Conservation (phyloP, 1,140 invertebrate species). For the Drosophila saltans region DNA sequence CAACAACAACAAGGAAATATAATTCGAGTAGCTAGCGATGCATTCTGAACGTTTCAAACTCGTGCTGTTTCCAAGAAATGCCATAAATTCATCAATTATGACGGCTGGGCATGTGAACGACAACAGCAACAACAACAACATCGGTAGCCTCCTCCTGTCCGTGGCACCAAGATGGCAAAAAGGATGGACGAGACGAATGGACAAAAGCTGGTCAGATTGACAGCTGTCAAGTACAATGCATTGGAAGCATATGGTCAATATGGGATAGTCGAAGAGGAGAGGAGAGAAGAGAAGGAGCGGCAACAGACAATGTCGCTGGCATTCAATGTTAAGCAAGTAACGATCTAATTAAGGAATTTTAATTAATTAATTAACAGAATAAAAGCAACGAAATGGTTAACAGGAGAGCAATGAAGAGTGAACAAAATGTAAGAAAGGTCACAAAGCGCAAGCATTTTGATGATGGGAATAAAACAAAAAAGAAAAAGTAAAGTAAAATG, state of each 20-base stretch:
- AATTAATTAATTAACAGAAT: conserved; percentile 1
- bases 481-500: neutral
- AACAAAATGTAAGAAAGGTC: neutral
- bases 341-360: conserved; percentile 15
- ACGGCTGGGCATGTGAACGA: conserved; percentile 63
- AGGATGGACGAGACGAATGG: neutral
- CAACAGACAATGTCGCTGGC: conserved; percentile 7
- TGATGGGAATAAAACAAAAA: neutral
- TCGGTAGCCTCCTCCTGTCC: conserved; percentile 1
- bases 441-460: neutral
- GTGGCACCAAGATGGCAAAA: neutral
- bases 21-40: conserved; percentile 40
- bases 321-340: conserved; percentile 16
- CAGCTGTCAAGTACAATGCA: conserved; percentile 55
- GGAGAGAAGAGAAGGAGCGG: no score
- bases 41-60: conserved; percentile 37
- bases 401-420: neutral
- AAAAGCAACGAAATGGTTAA: neutral
- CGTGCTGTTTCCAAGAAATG: conserved; percentile 63
- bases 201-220: conserved; percentile 42
- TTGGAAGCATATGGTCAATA: conserved; percentile 14
- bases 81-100: conserved; percentile 82
- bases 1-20: conserved; percentile 14
- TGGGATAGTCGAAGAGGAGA: neutral
- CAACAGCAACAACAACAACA: conserved; percentile 31